Evolutionary conservation across 2,113 vertebrate genomes (phyloP), one percentile per base, ranked within the genome.

Genomic region (Gavialis gangeticus): DNA sequence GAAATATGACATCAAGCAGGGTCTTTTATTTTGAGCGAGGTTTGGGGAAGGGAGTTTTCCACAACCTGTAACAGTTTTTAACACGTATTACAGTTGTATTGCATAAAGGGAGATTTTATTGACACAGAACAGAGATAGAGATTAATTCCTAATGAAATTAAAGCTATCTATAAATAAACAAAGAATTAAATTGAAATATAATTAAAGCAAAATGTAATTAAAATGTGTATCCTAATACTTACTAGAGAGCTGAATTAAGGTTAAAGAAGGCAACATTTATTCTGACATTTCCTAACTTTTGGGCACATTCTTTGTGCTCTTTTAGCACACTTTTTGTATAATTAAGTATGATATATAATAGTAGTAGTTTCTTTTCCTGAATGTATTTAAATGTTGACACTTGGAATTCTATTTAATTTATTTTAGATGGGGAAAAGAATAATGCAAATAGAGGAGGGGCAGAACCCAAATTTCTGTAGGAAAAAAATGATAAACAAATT

Each of bases 311-410:
- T 62, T 11, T 46, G 5, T n/a, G 19, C 30, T 15, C 1, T 37
- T 91, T 88, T 69, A 85, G 57, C 64, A 37, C 30, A 16, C 67
- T 13, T 37, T 55, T 57, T 78, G 4, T 62, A 15, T 18, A 57
- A 64, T 24, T 18, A 54, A n/a, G 30, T 62, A 4, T 84, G 67
- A n/a, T 75, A 18, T 60, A 69, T 75, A 79, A 58, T 71, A 67
- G 6, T 80, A 58, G 19, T 69, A 57, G 3, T 94, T 85, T 88
- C 16, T 27, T 64, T 5, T 82, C 54, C 90, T 95, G 76, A 78
- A 83, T 84, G 83, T 89, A 58, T 63, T 84, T 24, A 84, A 84
- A 85, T 87, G 55, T 84, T 90, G 77, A 90, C 27, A 89, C 17
- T 91, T 79, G n/a, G 9, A 55, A 28, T 56, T 85, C 37, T 28